A percentile compares a stretch with the other conserved stretches of the same genome.
Evolutionary conservation across 2,797 vertebrate species (phyloP).

Genomic region (Chelon labrosus): DNA sequence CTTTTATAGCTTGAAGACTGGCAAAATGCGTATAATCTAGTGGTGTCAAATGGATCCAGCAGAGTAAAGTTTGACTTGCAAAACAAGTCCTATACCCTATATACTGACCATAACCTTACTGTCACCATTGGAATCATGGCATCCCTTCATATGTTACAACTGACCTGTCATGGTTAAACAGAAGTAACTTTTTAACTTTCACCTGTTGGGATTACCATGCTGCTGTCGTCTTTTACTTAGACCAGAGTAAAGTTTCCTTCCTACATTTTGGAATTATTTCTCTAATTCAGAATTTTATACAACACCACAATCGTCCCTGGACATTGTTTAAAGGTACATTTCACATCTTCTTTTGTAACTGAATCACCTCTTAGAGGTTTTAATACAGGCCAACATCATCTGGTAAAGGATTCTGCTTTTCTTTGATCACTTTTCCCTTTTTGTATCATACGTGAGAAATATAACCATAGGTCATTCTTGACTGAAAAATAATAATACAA

Average conservation of each 20-base stretch:
- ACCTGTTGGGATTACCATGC: slow-evolving; percentile 17
- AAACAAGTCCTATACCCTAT: neutral
- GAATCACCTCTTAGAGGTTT: slow-evolving; percentile 39
- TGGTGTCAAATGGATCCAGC: too few relatives aligned
- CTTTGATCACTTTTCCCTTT: slow-evolving; percentile 41
- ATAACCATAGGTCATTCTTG: slow-evolving; percentile 16
- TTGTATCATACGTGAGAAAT: slow-evolving; percentile 1
- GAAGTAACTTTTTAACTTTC: slow-evolving; percentile 46
- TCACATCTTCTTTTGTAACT: slow-evolving; percentile 39
- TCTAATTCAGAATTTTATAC: neutral
- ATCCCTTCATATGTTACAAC: slow-evolving; percentile 55
- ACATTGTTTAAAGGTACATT: slow-evolving; percentile 27
- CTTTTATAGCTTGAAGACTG: too few relatives aligned
- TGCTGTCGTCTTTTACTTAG: slow-evolving; percentile 24
- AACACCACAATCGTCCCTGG: slow-evolving; percentile 42
- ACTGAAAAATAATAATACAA: slow-evolving; percentile 31
- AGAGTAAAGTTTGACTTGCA: too few relatives aligned
- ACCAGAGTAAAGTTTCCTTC: slow-evolving; percentile 36
- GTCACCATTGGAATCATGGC: slow-evolving; percentile 13
- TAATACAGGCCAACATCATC: slow-evolving; percentile 33
- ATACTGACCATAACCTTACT: neutral
- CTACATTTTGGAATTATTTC: slow-evolving; percentile 46
- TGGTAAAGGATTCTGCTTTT: slow-evolving; percentile 49
- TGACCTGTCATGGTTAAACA: slow-evolving; percentile 50
- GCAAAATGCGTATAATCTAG: too few relatives aligned